Evolutionary conservation across 2,797 vertebrate genomes (phyloP), one percentile per base, ranked within the genome.

Genomic region (Florisuga fusca): DNA sequence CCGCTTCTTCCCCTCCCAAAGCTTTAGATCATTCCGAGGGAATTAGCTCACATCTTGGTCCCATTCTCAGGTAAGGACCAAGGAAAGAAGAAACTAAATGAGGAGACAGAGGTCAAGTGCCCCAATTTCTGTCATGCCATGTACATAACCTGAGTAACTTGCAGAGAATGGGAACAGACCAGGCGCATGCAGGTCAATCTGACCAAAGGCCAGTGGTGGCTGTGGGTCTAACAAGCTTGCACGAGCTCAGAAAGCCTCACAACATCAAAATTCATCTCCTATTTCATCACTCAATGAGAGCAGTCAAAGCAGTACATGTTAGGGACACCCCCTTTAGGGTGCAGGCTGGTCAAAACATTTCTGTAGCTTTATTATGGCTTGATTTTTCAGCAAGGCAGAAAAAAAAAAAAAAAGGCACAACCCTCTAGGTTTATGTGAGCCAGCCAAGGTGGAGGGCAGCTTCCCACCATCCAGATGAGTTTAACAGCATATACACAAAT

Each of bases 211-310:
- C 45, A 6, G 26, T 2, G 8, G 69, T 11, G 66, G 25, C 45
- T 27, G 3, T 1, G 16, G 51, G 4, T 66, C 63, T 43, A 58
- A 58, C 36, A 50, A 62, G 41, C 50, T 34, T 41, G 25, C 45
- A 50, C 1, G 0, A 55, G 7, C 15, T 10, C 51, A 21, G 61
- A 63, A 80, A 84, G n/a, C 45, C 78, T 53, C 3, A 0, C 18
- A 78, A 36, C 6, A 4, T 36, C 20, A 11, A 62, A 87, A 91
- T 18, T 43, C 13, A 4, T 31, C n/a, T 79, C 68, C 54, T n/a
- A 34, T n/a, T 1, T 41, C 29, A 64, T 19, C 36, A 66, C 7
- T 11, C 59, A 36, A 69, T 1, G 12, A 66, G 29, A 15, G 3
- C 31, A 17, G n/a, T 17, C 45, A 59, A 64, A 94, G 69, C 10